phyloP scores from a whole-genome alignment of 2,113 vertebrate genomes.

The Bagarius yarrelli region DNA sequence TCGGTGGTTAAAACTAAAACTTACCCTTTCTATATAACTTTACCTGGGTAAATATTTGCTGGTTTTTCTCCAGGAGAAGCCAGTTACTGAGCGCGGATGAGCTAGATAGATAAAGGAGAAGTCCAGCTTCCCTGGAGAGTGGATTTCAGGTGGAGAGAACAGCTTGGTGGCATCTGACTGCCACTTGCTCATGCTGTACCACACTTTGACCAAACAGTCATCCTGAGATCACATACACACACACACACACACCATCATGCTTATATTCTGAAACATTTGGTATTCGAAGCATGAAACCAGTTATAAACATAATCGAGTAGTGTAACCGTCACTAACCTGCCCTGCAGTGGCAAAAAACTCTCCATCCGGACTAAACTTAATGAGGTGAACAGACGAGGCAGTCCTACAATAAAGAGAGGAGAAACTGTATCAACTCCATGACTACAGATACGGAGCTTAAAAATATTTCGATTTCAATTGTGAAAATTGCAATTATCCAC shows the following conservation, averaged over 20 bases:
- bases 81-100: constrained; percentile 91
- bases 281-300: neutral
- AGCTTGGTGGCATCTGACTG: constrained; percentile 75
- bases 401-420: constrained; percentile 70
- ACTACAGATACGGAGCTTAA: neutral
- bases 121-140: constrained; percentile 74
- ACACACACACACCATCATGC: neutral
- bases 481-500: too few species aligned
- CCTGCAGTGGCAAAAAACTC: constrained; percentile 97
- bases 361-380: constrained; percentile 95
- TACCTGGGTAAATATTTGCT: constrained; percentile 95
- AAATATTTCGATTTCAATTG: too few species aligned
- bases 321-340: constrained; percentile 70
- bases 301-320: neutral
- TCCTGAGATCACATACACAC: constrained; percentile 79
- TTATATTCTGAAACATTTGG: neutral
- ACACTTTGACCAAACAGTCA: constrained; percentile 94
- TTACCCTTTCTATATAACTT: neutral
- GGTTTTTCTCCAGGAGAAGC: constrained; percentile 97
- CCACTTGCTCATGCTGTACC: constrained; percentile 92
- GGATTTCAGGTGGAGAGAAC: constrained; percentile 73
- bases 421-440: neutral
- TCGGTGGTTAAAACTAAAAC: too few species aligned
- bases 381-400: constrained; percentile 84
- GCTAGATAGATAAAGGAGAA: constrained; percentile 96